These are phyloP conservation scores for Penaeus indicus DNA, from an alignment of 1,140 invertebrate genomes.

Conservation along the genomic window DNA sequence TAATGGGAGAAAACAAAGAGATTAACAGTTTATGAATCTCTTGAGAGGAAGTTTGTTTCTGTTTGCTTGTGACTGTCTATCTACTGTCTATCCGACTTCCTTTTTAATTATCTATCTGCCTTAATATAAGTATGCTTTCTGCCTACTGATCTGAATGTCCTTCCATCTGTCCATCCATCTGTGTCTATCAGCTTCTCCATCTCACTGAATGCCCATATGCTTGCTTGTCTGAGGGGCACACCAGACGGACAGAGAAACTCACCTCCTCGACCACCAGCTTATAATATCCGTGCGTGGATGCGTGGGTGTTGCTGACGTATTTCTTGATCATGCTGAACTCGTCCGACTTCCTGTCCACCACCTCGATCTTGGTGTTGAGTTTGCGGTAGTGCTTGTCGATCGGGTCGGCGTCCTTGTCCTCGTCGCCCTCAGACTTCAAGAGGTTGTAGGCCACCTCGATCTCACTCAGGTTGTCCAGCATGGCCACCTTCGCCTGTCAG, in stretches of 20 bases:
- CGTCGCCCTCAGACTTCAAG: slow-evolving; percentile 74
- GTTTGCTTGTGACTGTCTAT: too few species aligned
- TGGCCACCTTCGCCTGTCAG: slow-evolving; percentile 83
- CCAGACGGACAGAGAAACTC: slow-evolving; percentile 48
- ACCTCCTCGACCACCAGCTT: slow-evolving; percentile 82
- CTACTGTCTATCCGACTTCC: too few species aligned
- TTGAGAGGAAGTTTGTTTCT: too few species aligned
- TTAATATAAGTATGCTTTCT: too few species aligned
- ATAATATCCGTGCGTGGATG: slow-evolving; percentile 83
- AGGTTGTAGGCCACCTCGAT: slow-evolving; percentile 95
- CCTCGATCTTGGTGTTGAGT: slow-evolving; percentile 85
- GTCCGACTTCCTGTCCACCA: slow-evolving; percentile 79
- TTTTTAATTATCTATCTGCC: too few species aligned
- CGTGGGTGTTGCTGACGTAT: slow-evolving; percentile 91
- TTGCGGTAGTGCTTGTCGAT: slow-evolving; percentile 92
- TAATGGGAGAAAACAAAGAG: too few species aligned
- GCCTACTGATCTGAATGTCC: too few species aligned
- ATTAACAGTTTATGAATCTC: too few species aligned
- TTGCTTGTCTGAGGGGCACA: background rate
- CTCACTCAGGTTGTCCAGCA: slow-evolving; percentile 93
- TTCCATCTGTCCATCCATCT: too few species aligned
- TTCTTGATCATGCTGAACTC: slow-evolving; percentile 83
- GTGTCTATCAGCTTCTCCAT: too few species aligned
- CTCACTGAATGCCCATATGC: too few species aligned
- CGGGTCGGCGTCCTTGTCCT: slow-evolving; percentile 75